Evolutionary conservation across 2,113 vertebrate species (phyloP), one percentile per base, ranked within the genome.

Genomic region (Poecilia latipinna): DNA sequence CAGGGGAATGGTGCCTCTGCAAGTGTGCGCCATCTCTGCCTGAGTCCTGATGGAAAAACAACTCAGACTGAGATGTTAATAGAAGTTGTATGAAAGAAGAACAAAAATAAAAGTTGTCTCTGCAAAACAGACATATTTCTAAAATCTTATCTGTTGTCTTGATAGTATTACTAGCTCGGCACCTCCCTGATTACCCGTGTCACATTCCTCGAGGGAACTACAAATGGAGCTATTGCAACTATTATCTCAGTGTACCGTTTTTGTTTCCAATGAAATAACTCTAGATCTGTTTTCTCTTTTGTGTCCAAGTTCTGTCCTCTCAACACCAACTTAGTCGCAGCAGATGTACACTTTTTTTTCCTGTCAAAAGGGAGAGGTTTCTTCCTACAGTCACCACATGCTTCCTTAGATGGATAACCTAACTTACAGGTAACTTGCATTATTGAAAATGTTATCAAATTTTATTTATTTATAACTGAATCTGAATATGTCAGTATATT

Each of bases 1-100:
- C 85, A 99, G 76, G 86, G 96, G 96, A 90, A 99, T 97, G 74
- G 97, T 98, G 61, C 96, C 96, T 0, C 97, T 95, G 79, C 97
- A 98, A 3, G 97, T 98, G 94, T 99, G 97, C 8, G 95, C 97
- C 97, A 99, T 99, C 87, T 99, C 97, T 0, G 96, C 97, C 89
- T 98, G 96, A 0, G 96, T 99, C 94, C 97, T 99, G 91, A 33
- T 35, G 44, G 86, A 61, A 62, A 48, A 39, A 81, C 17, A 57
- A 57, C 24, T 7, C 24, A 57, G 51, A 57, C 24, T 1, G 2
- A 24, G 24, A 57, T 11, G 8, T 57, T 57, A 57, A n/a, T 10
- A 11, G 5, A 57, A 57, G 7, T 24, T 57, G 2, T 57, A 24
- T 10, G 22, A 57, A n/a, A 57, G 22, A 57, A 24, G 3, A n/a